Evolutionary conservation across 2,113 vertebrate species (phyloP).

Genomic region (Orientallactaga bullata): DNA sequence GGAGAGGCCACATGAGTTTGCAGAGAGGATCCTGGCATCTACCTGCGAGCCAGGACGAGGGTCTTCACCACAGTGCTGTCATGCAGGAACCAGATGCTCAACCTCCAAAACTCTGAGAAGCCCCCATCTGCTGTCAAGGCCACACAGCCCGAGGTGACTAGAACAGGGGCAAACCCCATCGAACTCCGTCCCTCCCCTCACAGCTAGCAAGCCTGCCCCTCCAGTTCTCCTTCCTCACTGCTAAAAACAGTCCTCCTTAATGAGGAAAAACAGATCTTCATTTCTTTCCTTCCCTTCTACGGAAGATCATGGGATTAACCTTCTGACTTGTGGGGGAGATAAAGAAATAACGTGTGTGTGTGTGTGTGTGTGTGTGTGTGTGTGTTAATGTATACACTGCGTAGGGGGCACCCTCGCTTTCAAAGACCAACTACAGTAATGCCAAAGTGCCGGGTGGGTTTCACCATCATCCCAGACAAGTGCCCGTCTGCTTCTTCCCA

Average conservation of each 20-base stretch:
- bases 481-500: background rate
- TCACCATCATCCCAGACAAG: background rate
- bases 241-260: constrained; percentile 77
- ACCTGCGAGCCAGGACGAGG: background rate
- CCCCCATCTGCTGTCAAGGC: background rate
- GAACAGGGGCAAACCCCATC: background rate
- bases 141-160: background rate
- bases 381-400: background rate
- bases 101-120: background rate
- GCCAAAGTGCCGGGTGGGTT: background rate
- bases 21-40: background rate
- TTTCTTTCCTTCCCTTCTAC: constrained; percentile 38
- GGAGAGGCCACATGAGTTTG: background rate
- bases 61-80: background rate
- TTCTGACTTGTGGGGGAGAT: background rate
- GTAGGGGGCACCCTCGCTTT: background rate
- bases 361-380: background rate
- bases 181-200: background rate
- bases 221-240: constrained; percentile 4
- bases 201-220: background rate
- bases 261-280: background rate
- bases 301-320: constrained; percentile 45
- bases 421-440: constrained; percentile 12
- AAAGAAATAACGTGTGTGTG: background rate
- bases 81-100: background rate